Percentiles rank a stretch among this genome's conserved stretches.
Evolutionary conservation across 2,888 invertebrate genomes (phyloP).

Genomic region (Willowsia nigromaculata): DNA sequence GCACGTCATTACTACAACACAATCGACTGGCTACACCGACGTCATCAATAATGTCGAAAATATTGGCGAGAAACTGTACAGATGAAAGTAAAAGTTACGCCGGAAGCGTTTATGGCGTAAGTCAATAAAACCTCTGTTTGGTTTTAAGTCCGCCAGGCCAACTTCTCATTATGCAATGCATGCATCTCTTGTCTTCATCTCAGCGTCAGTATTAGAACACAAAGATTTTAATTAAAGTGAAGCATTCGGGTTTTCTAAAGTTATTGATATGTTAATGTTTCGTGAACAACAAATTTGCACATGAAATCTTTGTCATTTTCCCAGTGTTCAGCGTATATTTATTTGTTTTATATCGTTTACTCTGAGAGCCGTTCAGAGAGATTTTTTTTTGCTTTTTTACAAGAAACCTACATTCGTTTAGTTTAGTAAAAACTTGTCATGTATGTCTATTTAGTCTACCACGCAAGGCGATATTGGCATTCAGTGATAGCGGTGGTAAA

Average conservation of each 20-base stretch:
- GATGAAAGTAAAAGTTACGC: constrained; percentile 45
- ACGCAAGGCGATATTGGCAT: neutral
- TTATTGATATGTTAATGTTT: too few species aligned
- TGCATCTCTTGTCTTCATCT: neutral
- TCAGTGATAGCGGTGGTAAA: neutral
- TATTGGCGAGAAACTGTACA: neutral
- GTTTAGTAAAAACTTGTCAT: neutral
- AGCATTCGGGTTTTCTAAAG: too few species aligned
- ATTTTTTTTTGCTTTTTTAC: too few species aligned
- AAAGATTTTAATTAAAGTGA: neutral
- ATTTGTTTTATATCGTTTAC: too few species aligned
- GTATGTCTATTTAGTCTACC: too few species aligned
- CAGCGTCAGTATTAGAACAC: neutral
- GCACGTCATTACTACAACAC: neutral
- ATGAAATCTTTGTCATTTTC: too few species aligned
- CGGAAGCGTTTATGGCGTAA: constrained; percentile 34
- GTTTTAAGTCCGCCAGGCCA: neutral
- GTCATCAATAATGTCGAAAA: constrained; percentile 35
- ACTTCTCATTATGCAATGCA: neutral
- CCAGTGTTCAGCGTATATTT: too few species aligned
- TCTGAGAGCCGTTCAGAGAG: too few species aligned
- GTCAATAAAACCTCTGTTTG: constrained; percentile 1
- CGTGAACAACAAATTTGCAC: too few species aligned
- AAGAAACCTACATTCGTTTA: neutral
- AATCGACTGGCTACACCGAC: constrained; percentile 23